Evolutionary conservation across 2,113 vertebrate genomes (phyloP).

Genomic region (Rousettus leschenaultii): DNA sequence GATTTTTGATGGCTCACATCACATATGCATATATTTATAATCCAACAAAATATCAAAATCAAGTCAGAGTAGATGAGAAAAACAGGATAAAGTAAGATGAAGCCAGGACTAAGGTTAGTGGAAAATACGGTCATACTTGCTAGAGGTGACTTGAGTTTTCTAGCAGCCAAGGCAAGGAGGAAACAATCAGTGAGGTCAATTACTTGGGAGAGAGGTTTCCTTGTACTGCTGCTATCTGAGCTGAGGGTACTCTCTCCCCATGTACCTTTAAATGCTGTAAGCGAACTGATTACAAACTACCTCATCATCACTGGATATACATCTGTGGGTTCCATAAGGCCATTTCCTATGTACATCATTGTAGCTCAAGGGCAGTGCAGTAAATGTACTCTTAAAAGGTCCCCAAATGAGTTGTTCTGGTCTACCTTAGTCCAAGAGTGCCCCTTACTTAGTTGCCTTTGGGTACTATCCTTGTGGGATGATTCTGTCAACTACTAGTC

Average conservation of each 20-base stretch:
- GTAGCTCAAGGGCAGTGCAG: background rate
- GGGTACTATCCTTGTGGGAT: background rate
- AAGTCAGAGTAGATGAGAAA: conserved; percentile 8
- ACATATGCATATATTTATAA: background rate
- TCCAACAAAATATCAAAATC: background rate
- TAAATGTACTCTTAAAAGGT: background rate
- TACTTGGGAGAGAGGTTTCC: background rate
- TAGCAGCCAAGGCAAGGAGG: background rate
- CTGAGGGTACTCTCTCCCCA: background rate
- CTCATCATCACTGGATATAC: background rate
- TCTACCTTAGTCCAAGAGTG: background rate
- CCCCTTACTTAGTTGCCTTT: background rate
- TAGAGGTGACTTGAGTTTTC: background rate
- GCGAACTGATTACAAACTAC: background rate
- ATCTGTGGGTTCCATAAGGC: background rate
- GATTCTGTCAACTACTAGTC: background rate
- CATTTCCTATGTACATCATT: background rate
- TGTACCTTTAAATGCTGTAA: background rate
- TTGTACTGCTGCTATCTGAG: background rate
- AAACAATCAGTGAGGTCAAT: background rate
- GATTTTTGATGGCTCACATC: background rate
- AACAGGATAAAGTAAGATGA: background rate
- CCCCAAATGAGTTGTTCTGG: background rate
- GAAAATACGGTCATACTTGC: background rate
- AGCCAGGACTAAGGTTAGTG: background rate